Conservation (phyloP, 35 echinoderm and acorn worm genomes). For the Lytechinus variegatus region DNA sequence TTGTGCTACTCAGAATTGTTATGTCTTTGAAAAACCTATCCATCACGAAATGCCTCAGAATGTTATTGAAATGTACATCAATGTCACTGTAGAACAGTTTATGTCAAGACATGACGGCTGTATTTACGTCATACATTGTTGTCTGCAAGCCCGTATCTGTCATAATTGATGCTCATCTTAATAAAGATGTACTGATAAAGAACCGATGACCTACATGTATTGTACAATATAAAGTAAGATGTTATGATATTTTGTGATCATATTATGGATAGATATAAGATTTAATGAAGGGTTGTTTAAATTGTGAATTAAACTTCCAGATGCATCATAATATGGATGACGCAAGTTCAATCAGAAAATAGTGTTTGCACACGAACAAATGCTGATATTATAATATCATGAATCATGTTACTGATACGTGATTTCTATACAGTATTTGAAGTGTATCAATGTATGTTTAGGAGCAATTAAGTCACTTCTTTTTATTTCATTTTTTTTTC, state of each 20-base stretch:
- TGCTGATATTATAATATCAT: too few species aligned
- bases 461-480: too few species aligned
- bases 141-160: background rate
- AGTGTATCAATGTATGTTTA: too few species aligned
- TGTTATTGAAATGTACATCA: background rate
- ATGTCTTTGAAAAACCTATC: background rate
- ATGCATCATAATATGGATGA: too few species aligned
- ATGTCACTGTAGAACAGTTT: background rate
- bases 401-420: too few species aligned
- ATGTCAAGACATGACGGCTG: background rate
- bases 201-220: background rate
- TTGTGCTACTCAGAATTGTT: background rate
- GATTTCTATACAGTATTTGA: too few species aligned
- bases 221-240: too few species aligned
- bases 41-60: background rate
- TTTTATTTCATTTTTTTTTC: too few species aligned
- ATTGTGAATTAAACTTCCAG: too few species aligned
- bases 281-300: too few species aligned
- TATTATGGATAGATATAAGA: background rate
- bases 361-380: too few species aligned
- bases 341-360: too few species aligned
- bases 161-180: background rate
- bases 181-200: background rate
- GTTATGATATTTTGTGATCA: background rate
- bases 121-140: background rate